Percentiles rank a stretch among this genome's conserved stretches.
These are phyloP conservation scores for Tachyglossus aculeatus DNA, from an alignment of 2,797 vertebrate genomes.

Conservation along the genomic window DNA sequence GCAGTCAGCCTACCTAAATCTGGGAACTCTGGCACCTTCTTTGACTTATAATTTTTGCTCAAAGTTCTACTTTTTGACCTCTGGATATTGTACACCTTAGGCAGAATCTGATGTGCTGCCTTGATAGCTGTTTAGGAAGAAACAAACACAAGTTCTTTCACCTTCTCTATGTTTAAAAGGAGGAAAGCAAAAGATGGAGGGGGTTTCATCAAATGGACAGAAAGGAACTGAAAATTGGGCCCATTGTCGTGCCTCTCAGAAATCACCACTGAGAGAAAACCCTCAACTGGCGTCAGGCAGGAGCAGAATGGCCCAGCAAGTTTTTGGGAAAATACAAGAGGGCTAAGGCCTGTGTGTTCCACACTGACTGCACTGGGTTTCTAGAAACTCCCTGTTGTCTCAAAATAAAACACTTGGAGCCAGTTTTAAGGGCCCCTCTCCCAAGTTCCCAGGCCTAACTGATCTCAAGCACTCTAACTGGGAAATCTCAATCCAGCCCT, in stretches of 20 bases:
- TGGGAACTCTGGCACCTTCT: too few relatives aligned
- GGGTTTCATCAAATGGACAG: neutral
- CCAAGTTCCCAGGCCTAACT: too few relatives aligned
- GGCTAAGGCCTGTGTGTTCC: too few relatives aligned
- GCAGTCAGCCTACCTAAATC: conserved; percentile 1
- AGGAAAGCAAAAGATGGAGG: too few relatives aligned
- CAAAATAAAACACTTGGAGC: too few relatives aligned
- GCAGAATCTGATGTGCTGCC: neutral
- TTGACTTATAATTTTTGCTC: too few relatives aligned
- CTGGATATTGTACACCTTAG: conserved; percentile 10
- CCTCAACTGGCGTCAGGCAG: conserved; percentile 32
- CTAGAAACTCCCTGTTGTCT: too few relatives aligned
- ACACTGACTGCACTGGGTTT: too few relatives aligned
- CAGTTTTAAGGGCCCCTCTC: too few relatives aligned
- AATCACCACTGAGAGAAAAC: conserved; percentile 41
- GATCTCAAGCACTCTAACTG: too few relatives aligned
- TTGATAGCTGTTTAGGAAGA: conserved; percentile 2
- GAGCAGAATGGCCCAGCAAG: conserved; percentile 29
- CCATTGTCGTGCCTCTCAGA: conserved; percentile 7
- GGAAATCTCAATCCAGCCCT: too few relatives aligned
- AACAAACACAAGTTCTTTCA: neutral
- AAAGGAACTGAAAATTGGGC: neutral
- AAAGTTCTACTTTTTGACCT: conserved; percentile 16
- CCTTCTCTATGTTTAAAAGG: neutral
- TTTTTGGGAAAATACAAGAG: too few relatives aligned